Conservation (phyloP, 2,113 vertebrate species). For the Pelecanoides urinatrix region DNA sequence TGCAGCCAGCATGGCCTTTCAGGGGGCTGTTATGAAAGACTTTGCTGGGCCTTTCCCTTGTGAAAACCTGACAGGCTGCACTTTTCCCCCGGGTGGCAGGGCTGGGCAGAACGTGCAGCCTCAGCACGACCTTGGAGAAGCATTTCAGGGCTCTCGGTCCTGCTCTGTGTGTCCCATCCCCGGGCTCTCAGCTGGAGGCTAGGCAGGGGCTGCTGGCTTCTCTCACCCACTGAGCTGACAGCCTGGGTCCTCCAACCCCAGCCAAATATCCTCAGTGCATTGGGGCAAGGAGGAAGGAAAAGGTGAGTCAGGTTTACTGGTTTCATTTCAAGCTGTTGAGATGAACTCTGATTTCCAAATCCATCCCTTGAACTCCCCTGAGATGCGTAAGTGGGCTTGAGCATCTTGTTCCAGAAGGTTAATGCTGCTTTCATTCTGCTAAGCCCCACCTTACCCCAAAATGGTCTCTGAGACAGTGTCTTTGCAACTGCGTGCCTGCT, state of each 20-base stretch:
- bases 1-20: background rate
- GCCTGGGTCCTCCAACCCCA: background rate
- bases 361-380: background rate
- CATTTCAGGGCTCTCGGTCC: background rate
- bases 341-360: background rate
- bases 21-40: background rate
- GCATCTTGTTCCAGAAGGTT: background rate
- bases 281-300: background rate
- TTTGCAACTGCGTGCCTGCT: fast-evolving
- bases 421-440: background rate
- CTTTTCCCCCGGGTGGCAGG: background rate
- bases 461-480: background rate
- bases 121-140: background rate
- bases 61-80: background rate
- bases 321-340: background rate
- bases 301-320: background rate
- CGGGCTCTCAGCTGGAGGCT: background rate
- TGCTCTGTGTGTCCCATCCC: background rate
- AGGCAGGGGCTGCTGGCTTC: background rate
- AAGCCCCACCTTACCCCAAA: background rate
- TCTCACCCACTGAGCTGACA: background rate
- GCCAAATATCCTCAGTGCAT: background rate
- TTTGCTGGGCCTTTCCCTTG: background rate
- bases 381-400: background rate
- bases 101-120: background rate